Base-by-base conservation (phyloP, 2,888 invertebrate genomes). In the Hofmannophila pseudospretella region DNA sequence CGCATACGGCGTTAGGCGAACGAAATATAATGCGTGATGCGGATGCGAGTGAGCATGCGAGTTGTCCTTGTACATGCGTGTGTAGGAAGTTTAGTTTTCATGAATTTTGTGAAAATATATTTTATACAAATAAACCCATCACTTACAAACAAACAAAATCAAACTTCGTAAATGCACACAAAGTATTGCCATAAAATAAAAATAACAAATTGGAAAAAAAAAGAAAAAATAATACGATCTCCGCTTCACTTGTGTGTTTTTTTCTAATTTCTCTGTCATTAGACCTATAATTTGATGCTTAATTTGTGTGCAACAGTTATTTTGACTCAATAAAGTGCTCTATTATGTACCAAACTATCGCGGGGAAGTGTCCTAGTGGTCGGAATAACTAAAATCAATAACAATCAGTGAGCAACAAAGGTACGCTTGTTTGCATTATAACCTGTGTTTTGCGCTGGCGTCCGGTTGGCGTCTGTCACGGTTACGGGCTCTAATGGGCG, bases 351-450 rank as follows among this genome's bases (percentile, higher is more conserved):
- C 73, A 74, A 73, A 69, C 69, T 66, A 75, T 65, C 53, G 67
- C 61, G 49, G 68, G 67, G 66, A 73, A 76, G 70, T 71, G 69
- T 75, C 65, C 67, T 69, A 75, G 82, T 85, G 77, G 71, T 73
- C 77, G 67, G 77, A 75, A 70, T 70, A 73, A 78, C 76, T 86
- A 86, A 88, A 86, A 88, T 88, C 87, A 78, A 88, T 88, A 88
- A 76, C 76, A 84, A 81, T 80, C 84, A 74, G 74, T 77, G 78
- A 77, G 77, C 78, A 86, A 86, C 86, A 88, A 87, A 88, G 87
- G 87, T 88, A 88, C 85, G 86, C 87, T 87, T 86, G 84, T 85
- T 84, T 82, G 84, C 79, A 75, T 80, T 80, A 79, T 85, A 86
- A 86, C 86, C 86, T 87, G 82, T 85, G 84, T 82, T 80, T 82